phyloP scores from a whole-genome alignment of 2,888 invertebrate genomes.

The Aleiodes alternator region DNA sequence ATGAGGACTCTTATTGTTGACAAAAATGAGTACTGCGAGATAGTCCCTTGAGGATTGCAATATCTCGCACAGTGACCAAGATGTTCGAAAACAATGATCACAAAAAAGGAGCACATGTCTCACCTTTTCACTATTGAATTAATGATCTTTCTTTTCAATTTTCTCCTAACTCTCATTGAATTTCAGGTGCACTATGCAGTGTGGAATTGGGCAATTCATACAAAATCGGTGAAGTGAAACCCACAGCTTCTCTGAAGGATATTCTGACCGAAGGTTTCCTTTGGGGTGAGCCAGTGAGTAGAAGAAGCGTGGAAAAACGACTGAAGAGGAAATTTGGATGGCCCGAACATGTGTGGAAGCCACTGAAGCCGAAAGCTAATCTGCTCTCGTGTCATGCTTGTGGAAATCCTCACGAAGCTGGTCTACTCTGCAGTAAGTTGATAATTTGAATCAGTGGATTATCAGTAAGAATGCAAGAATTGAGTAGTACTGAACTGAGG shows the following conservation, averaged over 20 bases:
- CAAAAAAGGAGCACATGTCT: too few relatives aligned
- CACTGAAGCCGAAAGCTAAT: slow-evolving; percentile 83
- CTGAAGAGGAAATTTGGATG: slow-evolving; percentile 84
- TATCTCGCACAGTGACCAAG: too few relatives aligned
- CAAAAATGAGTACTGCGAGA: too few relatives aligned
- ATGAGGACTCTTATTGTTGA: too few relatives aligned
- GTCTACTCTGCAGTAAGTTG: slow-evolving; percentile 87
- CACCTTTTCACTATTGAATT: slow-evolving; percentile 3
- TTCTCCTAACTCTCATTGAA: background rate
- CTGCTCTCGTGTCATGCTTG: slow-evolving; percentile 87
- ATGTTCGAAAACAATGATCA: too few relatives aligned
- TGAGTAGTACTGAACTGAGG: too few relatives aligned
- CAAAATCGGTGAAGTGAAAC: slow-evolving; percentile 68
- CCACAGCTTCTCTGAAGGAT: slow-evolving; percentile 78
- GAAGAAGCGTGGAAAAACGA: slow-evolving; percentile 87
- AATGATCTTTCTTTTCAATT: background rate
- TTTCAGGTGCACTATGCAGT: slow-evolving; percentile 67
- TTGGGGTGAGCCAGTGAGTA: slow-evolving; percentile 88
- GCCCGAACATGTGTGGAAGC: slow-evolving; percentile 83
- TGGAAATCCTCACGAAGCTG: slow-evolving; percentile 88
- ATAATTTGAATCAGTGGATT: slow-evolving; percentile 18
- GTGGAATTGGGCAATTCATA: slow-evolving; percentile 58
- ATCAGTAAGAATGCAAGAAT: background rate
- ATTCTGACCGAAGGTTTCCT: slow-evolving; percentile 85
- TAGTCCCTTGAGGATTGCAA: too few relatives aligned